Conservation (phyloP, 2,113 vertebrate species). For the Misgurnus anguillicaudatus region DNA sequence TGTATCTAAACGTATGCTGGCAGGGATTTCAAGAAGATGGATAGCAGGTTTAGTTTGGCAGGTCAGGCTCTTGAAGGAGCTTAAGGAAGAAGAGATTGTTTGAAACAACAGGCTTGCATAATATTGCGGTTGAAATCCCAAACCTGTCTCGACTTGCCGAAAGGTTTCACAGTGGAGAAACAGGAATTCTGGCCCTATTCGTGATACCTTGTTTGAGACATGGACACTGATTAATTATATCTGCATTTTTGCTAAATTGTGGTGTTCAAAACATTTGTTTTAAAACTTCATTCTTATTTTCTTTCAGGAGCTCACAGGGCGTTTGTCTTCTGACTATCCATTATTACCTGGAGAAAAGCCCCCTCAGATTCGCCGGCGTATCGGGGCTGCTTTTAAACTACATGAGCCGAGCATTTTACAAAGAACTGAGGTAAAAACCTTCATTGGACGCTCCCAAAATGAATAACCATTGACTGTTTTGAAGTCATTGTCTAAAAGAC, state of each 20-base stretch:
- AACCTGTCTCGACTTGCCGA: conserved; percentile 63
- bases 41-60: conserved; percentile 41
- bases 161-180: conserved; percentile 41
- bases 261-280: neutral
- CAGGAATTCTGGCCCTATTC: conserved; percentile 17
- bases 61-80: conserved; percentile 60
- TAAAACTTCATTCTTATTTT: neutral
- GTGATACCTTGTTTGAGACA: conserved; percentile 1
- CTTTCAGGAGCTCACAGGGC: conserved; percentile 85
- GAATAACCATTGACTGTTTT: neutral
- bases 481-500: neutral
- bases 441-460: too few species aligned
- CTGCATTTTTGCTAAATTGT: too few species aligned
- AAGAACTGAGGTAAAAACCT: conserved; percentile 73
- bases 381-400: conserved; percentile 85
- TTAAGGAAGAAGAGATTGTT: conserved; percentile 60
- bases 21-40: conserved; percentile 14
- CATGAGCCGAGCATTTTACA: conserved; percentile 77
- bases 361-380: conserved; percentile 82
- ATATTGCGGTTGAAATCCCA: conserved; percentile 46
- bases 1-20: conserved; percentile 9
- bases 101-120: conserved; percentile 63
- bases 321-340: conserved; percentile 83
- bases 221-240: neutral
- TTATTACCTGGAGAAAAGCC: conserved; percentile 82